A percentile compares a stretch with the other conserved stretches of the same genome.
phyloP scores from a whole-genome alignment of 2,888 invertebrate genomes.

The Erebia aethiops region DNA sequence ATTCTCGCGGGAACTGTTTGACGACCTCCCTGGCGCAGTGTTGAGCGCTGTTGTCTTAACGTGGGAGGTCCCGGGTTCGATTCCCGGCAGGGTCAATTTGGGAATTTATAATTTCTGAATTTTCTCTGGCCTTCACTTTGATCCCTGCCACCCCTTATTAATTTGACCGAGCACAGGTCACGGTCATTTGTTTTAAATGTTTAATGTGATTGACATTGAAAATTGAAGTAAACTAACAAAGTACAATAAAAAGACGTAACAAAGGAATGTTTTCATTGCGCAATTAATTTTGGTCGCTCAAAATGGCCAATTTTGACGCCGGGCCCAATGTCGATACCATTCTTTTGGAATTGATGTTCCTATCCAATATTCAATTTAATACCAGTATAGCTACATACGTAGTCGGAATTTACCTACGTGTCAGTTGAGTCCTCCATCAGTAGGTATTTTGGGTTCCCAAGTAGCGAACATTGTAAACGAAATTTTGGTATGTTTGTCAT shows the following conservation, averaged over 20 bases:
- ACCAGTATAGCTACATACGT: too few relatives aligned
- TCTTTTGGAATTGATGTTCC: background rate
- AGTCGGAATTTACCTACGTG: too few relatives aligned
- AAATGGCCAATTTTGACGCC: background rate
- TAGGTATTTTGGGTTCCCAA: slow-evolving; percentile 74
- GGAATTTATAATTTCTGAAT: too few relatives aligned
- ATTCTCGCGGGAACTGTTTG: too few relatives aligned
- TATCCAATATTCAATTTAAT: background rate
- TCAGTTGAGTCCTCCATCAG: too few relatives aligned
- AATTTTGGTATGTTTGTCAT: slow-evolving; percentile 81
- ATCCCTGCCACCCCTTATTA: slow-evolving; percentile 50
- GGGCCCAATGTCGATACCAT: background rate
- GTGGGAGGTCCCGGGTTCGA: too few relatives aligned
- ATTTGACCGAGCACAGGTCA: slow-evolving; percentile 75
- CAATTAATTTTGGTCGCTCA: slow-evolving; percentile 8
- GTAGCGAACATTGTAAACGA: slow-evolving; percentile 86
- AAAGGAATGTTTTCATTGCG: background rate
- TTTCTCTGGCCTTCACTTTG: slow-evolving; percentile 60
- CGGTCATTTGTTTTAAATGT: slow-evolving; percentile 66
- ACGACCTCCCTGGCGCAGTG: too few relatives aligned
- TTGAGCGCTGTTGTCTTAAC: too few relatives aligned
- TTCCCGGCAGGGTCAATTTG: too few relatives aligned
- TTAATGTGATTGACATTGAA: slow-evolving; percentile 33
- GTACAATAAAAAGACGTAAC: slow-evolving; percentile 2
- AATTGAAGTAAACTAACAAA: slow-evolving; percentile 26